Base-by-base conservation (phyloP, 2,888 invertebrate species). In the Clepsis dumicolana region DNA sequence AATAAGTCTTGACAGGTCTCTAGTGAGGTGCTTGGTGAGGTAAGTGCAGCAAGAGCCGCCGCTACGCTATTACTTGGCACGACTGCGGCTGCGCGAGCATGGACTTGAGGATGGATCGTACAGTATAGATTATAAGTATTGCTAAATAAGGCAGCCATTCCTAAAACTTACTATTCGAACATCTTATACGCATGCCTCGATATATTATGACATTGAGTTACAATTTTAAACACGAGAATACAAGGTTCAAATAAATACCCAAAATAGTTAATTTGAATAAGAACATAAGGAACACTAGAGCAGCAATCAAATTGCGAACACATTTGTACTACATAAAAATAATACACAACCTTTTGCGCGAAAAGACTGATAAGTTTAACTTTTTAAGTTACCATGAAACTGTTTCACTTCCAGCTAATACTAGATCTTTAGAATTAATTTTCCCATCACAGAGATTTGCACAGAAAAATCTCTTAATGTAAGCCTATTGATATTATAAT, bases 241-340 rank as follows among this genome's bases (percentile, higher is more conserved):
- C 81, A 86, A 83, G 84, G 88, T 89, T 85, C 84, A 90, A 90
- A 90, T 88, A 91, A 91, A 91, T 89, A 89, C 83, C 87, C 87
- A 89, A 90, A 86, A 85, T 83, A 81, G 80, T 80, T 83, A 85
- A 86, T 86, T 86, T 87, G 90, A 87, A 87, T 80, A 84, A 88
- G 87, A 91, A 91, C 83, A 89, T 82, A 92, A 93, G 92, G 92
- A 93, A 93, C 92, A 91, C 91, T 91, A 92, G 85, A 90, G 89
- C 88, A 91, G 93, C 93, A 93, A 93, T 93, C 89, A 91, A 91
- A 93, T 93, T 93, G 93, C 93, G 90, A 93, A 93, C 92, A 93
- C 92, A 92, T 93, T 93, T 93, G 93, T 93, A 93, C 93, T 93
- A 93, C 91, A 87, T 91, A 93, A 93, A 92, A 93, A 92, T 91